Evolutionary conservation across 1,140 invertebrate species (phyloP).

Genomic region (Chymomyza costata): DNA sequence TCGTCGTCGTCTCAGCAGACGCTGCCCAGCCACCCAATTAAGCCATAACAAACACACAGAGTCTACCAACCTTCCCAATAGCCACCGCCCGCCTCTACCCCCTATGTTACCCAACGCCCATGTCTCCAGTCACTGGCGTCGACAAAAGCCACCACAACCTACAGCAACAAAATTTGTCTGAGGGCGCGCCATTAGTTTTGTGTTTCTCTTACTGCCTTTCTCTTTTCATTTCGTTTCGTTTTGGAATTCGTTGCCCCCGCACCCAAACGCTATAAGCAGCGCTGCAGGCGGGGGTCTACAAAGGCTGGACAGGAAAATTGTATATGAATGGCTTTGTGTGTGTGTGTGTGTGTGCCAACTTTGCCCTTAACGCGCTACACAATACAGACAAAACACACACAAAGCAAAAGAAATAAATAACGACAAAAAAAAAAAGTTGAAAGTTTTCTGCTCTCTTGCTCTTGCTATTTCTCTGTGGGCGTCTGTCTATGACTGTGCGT

Average conservation of each 20-base stretch:
- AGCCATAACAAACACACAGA: slow-evolving; percentile 47
- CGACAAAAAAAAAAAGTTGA: no score
- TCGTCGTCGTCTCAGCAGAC: slow-evolving; percentile 55
- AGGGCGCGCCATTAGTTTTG: slow-evolving; percentile 39
- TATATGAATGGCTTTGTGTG: background rate
- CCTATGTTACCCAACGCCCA: background rate
- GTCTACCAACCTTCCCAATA: slow-evolving; percentile 5
- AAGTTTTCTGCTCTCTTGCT: no score
- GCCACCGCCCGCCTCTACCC: background rate
- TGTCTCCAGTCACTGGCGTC: slow-evolving; percentile 14
- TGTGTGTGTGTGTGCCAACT: background rate
- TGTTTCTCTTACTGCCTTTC: slow-evolving; percentile 3
- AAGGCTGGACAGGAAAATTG: slow-evolving; percentile 4
- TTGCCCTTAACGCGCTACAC: no score
- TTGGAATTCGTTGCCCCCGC: no score
- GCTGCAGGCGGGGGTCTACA: no score
- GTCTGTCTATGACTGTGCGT: background rate
- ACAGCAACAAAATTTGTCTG: slow-evolving; percentile 69
- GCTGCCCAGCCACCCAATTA: slow-evolving; percentile 70
- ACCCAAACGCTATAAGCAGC: no score
- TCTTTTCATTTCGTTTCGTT: background rate
- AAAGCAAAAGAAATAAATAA: no score
- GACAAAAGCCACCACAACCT: slow-evolving; percentile 52
- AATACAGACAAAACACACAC: no score
- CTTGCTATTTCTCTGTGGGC: no score